These are phyloP conservation scores for Gryon sp. DNA, from an alignment of 1,140 invertebrate genomes.

Conservation along the genomic window DNA sequence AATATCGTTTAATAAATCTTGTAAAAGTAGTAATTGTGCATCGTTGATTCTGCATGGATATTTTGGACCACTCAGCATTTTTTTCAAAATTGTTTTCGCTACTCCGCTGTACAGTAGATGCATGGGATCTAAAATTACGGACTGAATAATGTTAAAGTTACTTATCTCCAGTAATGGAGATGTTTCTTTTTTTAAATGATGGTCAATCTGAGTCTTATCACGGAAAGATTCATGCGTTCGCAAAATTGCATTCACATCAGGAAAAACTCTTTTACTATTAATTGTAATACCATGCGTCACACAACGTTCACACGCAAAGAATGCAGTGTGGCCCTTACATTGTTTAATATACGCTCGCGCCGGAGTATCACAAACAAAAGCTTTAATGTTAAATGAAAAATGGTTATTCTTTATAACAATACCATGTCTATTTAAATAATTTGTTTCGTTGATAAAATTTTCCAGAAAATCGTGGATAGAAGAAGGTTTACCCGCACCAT, in stretches of 20 bases:
- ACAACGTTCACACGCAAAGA: background rate
- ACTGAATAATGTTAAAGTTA: constrained; percentile 37
- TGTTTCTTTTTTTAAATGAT: constrained; percentile 1
- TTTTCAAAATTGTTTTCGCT: constrained; percentile 47
- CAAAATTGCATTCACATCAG: background rate
- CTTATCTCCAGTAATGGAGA: background rate
- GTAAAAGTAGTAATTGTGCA: background rate
- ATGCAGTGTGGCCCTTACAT: too few relatives aligned
- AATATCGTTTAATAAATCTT: constrained; percentile 15
- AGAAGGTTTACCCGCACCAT: background rate
- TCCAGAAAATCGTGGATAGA: background rate
- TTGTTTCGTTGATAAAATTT: background rate
- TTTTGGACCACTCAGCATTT: constrained; percentile 18
- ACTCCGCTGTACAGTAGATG: constrained; percentile 48
- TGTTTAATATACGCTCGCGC: too few relatives aligned
- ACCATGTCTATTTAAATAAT: background rate
- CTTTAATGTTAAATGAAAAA: too few relatives aligned
- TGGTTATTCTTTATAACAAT: constrained; percentile 1
- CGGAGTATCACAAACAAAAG: too few relatives aligned
- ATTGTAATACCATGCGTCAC: background rate
- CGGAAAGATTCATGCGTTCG: background rate
- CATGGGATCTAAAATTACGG: constrained; percentile 50
- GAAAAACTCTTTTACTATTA: background rate
- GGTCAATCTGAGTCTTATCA: background rate
- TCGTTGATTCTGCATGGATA: constrained; percentile 1